phyloP scores from a whole-genome alignment of 2,113 vertebrate genomes.

The Oncorhynchus tshawytscha region DNA sequence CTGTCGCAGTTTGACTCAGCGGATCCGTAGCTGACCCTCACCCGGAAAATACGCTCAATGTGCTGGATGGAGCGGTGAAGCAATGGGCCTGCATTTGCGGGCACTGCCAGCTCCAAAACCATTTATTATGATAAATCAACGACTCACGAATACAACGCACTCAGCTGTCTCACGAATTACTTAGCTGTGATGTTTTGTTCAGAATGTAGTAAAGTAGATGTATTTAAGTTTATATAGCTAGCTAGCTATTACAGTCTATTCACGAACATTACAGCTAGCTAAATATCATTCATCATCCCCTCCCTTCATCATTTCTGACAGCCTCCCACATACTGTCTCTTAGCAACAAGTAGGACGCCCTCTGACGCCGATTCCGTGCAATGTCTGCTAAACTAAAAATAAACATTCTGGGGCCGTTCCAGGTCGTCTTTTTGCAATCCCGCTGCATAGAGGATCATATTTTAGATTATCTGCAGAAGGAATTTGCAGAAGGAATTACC shows the following conservation, averaged over 20 bases:
- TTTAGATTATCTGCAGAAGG: too few species aligned
- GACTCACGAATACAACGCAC: conserved; percentile 42
- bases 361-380: conserved; percentile 31
- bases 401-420: too few species aligned
- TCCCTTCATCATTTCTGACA: conserved; percentile 36
- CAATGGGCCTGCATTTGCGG: conserved; percentile 55
- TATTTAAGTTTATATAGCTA: conserved; percentile 2
- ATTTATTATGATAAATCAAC: conserved; percentile 42
- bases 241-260: conserved; percentile 1
- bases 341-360: conserved; percentile 57
- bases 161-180: conserved; percentile 14
- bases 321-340: conserved; percentile 52
- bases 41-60: conserved; percentile 54
- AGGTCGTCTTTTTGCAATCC: too few species aligned
- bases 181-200: conserved; percentile 11
- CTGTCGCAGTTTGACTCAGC: conserved; percentile 72
- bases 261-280: conserved; percentile 21
- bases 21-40: conserved; percentile 46
- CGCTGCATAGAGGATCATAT: too few species aligned
- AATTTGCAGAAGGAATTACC: too few species aligned
- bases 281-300: conserved; percentile 42
- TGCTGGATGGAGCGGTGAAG: conserved; percentile 61
- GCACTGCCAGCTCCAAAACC: conserved; percentile 58
- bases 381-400: too few species aligned
- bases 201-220: conserved; percentile 19